Percentiles rank a stretch among this genome's conserved stretches.
Conservation (phyloP, 2,797 vertebrate genomes). For the Notoglanidium macrostoma region DNA sequence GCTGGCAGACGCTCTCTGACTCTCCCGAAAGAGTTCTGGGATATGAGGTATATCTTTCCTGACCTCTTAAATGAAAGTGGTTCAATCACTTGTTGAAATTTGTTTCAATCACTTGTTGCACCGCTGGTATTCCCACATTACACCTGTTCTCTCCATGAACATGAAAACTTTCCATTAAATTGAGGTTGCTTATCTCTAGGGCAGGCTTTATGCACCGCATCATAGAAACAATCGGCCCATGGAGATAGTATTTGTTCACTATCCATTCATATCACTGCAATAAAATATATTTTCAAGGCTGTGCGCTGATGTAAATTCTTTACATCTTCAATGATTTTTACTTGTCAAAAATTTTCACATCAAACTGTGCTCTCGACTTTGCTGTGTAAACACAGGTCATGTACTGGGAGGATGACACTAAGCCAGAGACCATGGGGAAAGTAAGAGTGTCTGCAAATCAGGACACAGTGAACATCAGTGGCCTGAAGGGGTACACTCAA, state of each 20-base stretch:
- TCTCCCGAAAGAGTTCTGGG: conserved; percentile 89
- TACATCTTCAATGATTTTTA: not conserved
- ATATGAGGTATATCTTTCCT: conserved; percentile 85
- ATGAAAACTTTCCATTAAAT: conserved; percentile 17
- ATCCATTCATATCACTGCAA: conserved; percentile 11
- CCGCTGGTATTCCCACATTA: conserved; percentile 50
- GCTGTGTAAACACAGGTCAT: conserved; percentile 76
- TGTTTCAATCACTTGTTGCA: conserved; percentile 52
- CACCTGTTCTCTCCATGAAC: conserved; percentile 57
- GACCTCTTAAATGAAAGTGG: conserved; percentile 72
- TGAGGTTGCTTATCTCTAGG: not conserved
- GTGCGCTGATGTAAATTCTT: not conserved
- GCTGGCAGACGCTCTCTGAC: conserved; percentile 85
- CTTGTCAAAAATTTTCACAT: not conserved
- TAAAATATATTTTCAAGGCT: not conserved
- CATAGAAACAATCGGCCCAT: conserved; percentile 3
- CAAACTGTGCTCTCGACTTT: conserved; percentile 23
- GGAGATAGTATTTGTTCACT: conserved; percentile 26
- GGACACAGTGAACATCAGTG: conserved; percentile 82
- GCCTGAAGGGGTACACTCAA: conserved; percentile 82
- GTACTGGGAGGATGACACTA: conserved; percentile 90
- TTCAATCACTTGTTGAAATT: conserved; percentile 48
- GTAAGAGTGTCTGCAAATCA: conserved; percentile 86
- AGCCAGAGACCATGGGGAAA: conserved; percentile 88
- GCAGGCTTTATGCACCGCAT: conserved; percentile 7